Evolutionary conservation across 1,140 invertebrate genomes (phyloP), one percentile per base, ranked within the genome.

Genomic region (Nixonia krombeini): DNA sequence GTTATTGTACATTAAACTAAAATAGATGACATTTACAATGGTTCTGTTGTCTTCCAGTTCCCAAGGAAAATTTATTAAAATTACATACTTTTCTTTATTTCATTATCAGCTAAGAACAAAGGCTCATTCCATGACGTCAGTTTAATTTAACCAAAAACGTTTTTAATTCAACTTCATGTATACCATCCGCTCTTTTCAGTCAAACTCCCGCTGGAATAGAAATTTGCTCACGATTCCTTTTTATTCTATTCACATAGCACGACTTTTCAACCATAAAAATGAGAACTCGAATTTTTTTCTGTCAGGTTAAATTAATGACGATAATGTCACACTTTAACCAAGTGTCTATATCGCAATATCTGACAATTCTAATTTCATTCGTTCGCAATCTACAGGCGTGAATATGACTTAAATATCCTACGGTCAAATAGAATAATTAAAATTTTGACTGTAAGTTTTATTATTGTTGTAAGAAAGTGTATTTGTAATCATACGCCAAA

Each of bases 41-140:
- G n/a, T n/a, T n/a, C n/a, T n/a, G n/a, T n/a, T n/a, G n/a, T n/a
- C n/a, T n/a, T n/a, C n/a, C n/a, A n/a, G n/a, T n/a, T n/a, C n/a
- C n/a, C n/a, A n/a, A n/a, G n/a, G n/a, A n/a, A n/a, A n/a, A n/a
- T n/a, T n/a, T n/a, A 21, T 21, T 51, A 37, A 35, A 53, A 58
- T 55, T 16, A 37, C n/a, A n/a, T n/a, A n/a, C n/a, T n/a, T 70
- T 66, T 58, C 62, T 62, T 70, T 66, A 62, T 65, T 66, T 55
- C 42, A 53, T 44, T 33, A 55, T 13, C 25, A 50, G 45, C 58
- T 61, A 28, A 42, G 62, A 58, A 65, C 53, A 66, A 70, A 62
- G 47, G 49, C 42, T 21, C 62, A 23, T 49, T 38, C 35, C 55
- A 70, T 21, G 21, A 21, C 6, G 2, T 62, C 67, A 61, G 46